These are phyloP conservation scores for Cyaniris semiargus DNA, from an alignment of 2,888 invertebrate species.

Conservation along the genomic window DNA sequence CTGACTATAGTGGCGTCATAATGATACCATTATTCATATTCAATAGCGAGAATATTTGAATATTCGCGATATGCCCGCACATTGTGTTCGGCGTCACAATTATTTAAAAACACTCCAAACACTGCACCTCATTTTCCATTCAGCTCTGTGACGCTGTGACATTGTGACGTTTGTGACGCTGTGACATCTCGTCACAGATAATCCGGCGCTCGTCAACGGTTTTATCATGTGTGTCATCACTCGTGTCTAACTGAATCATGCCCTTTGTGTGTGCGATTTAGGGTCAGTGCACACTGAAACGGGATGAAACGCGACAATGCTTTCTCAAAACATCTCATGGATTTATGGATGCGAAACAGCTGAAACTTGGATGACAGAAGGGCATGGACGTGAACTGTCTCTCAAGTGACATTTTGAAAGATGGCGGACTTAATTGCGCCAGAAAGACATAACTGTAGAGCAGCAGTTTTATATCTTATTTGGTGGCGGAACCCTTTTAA, in stretches of 20 bases:
- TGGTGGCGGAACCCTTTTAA: too few species aligned
- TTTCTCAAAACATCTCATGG: too few species aligned
- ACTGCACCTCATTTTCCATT: constrained; percentile 9
- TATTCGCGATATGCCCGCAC: background rate
- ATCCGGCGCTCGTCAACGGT: constrained; percentile 17
- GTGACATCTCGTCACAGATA: constrained; percentile 18
- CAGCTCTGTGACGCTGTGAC: constrained; percentile 13
- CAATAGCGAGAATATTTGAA: background rate
- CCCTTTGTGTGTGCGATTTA: constrained; percentile 1
- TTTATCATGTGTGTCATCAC: constrained; percentile 15
- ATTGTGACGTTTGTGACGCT: background rate
- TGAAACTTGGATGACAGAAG: too few species aligned
- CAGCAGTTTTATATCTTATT: too few species aligned
- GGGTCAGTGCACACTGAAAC: background rate
- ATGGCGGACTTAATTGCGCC: too few species aligned
- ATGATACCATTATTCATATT: background rate
- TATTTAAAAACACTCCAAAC: constrained; percentile 13
- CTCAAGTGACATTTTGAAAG: too few species aligned
- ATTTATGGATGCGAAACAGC: too few species aligned
- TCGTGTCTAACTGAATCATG: background rate
- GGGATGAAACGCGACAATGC: too few species aligned
- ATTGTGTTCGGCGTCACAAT: constrained; percentile 1
- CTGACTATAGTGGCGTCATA: background rate
- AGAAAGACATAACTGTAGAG: too few species aligned
- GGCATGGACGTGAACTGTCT: too few species aligned